These are phyloP conservation scores for Micrastur ruficollis DNA, from an alignment of 2,797 vertebrate species.

Conservation along the genomic window DNA sequence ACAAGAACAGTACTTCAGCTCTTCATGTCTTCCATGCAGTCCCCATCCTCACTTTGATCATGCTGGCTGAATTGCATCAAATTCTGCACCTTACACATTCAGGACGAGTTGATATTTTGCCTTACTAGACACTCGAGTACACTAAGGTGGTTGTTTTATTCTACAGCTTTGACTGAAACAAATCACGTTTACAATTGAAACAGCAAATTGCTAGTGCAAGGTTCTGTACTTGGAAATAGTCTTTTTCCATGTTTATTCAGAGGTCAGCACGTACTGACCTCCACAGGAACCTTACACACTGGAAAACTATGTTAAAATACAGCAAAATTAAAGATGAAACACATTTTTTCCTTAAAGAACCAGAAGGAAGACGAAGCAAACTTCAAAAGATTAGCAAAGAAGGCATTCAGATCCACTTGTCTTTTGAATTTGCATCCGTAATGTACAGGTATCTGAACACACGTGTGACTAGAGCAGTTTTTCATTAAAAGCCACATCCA, in stretches of 20 bases:
- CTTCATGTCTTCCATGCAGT: not conserved
- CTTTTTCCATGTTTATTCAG: not conserved
- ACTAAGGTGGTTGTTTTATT: not conserved
- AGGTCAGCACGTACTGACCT: not conserved
- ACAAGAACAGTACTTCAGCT: not conserved
- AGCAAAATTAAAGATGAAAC: not conserved
- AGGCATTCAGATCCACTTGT: not conserved
- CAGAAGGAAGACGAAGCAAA: not conserved
- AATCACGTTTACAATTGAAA: not conserved
- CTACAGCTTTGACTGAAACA: not conserved
- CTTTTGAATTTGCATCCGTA: not conserved
- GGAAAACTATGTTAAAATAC: not conserved
- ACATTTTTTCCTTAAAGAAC: not conserved
- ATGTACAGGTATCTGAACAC: not conserved
- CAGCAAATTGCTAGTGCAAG: not conserved
- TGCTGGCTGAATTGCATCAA: not conserved
- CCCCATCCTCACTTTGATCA: not conserved
- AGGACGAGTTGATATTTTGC: not conserved
- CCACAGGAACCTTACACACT: not conserved
- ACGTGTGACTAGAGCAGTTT: fast-evolving
- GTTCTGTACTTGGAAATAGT: not conserved
- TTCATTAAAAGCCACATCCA: not conserved
- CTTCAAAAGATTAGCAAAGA: not conserved
- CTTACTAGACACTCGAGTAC: not conserved
- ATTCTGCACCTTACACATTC: not conserved